Evolutionary conservation across 2,888 invertebrate genomes (phyloP), one percentile per base, ranked within the genome.

Genomic region (Hypomecis punctinalis): DNA sequence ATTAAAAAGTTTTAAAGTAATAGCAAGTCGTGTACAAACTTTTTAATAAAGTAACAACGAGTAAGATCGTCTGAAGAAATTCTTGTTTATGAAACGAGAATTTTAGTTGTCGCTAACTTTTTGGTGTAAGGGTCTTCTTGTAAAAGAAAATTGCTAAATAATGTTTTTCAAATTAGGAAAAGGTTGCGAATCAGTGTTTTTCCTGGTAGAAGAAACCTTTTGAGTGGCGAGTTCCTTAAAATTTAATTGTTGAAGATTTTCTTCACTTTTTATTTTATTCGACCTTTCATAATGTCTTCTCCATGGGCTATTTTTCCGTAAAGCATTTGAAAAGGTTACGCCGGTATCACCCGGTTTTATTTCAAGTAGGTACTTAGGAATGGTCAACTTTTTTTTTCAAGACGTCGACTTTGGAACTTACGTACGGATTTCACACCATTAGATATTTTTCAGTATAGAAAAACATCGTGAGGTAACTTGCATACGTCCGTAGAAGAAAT

Each of bases 11-110:
- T 85, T 69, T 72, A 79, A 83, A 84, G 84, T 84, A 83, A 84
- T 84, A 82, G 80, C 78, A 76, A 84, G 81, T 78, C 82, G 77
- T 78, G 82, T 83, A 79, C 73, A 82, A 85, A 85, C 83, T 86
- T 85, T 69, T 80, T 83, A 80, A 85, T 84, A 84, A 84, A 83
- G 83, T 83, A 82, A 80, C 80, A 81, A 76, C 74, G 77, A 23
- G 23, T 23, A 23, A 23, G 23, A 73, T 36, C 78, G 77, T 74
- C 70, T 68, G 71, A 71, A 73, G 74, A 70, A 75, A 70, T 75
- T 73, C 69, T 78, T 73, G 77, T 78, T 76, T 70, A 63, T 68
- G 63, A 76, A 78, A 78, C 75, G 75, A 75, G 68, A 67, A 69
- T 71, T 71, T 72, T 76, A 68, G 67, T 67, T 61, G 63, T 69